Base-by-base conservation (phyloP, 2,888 invertebrate genomes). In the Idaea straminata region DNA sequence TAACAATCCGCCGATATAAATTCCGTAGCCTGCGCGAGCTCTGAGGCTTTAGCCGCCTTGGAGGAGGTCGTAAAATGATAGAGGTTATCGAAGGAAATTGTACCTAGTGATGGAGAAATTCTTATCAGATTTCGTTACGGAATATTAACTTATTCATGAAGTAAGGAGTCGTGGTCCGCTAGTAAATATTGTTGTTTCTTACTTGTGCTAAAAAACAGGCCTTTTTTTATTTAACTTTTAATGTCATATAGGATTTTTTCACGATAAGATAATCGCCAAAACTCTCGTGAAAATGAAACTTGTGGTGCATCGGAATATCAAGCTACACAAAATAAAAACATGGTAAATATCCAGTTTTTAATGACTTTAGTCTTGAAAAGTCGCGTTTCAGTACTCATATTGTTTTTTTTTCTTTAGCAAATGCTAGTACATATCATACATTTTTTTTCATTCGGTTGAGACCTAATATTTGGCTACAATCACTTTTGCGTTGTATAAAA, bases 101-200 rank as follows among this genome's bases (percentile, higher is more conserved):
- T 47, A 47, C 47, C 47, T 47, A 47, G 47, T 47, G 47, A 47
- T 47, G 47, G 47, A 47, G 47, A 47, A 47, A 47, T 47, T 47
- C 47, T 47, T 47, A 47, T 47, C 47, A 47, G 47, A 47, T 47
- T 47, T 47, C 13, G 10, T 47, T 47, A 47, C 47, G 13, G 47
- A 47, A 47, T 47, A 47, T 47, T 47, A 47, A 47, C 7, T 47
- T 47, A 47, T 47, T 47, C 47, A 47, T 47, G 47, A 47, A 47
- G 13, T 47, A 7, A 47, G 47, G 47, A 10, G 5, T 47, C 47
- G 47, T 47, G 47, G 47, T 47, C 47, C 47, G 47, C 10, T 13
- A 47, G 47, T 47, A 47, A 47, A 47, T 47, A 47, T 47, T 47
- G 47, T 10, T 47, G 47, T 47, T 47, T 47, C 47, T 47, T 47